Base-by-base conservation (phyloP, 2,888 invertebrate genomes). In the Mylabris sibirica region DNA sequence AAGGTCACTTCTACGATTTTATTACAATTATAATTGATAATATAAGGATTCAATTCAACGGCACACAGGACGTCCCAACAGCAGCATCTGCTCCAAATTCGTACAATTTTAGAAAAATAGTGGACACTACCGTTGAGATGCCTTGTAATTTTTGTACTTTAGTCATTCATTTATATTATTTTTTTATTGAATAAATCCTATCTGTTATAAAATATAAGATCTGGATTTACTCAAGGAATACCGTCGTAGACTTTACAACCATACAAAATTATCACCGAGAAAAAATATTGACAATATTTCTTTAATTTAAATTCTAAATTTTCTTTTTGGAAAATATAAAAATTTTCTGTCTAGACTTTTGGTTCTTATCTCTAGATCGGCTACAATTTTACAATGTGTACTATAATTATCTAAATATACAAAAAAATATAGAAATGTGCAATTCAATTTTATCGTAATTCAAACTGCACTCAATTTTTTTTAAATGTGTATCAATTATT, bases 351-450 rank as follows among this genome's bases (percentile, higher is more conserved):
- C 41, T 41, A 12, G n/a, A 14, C 3, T 44, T 44, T 44, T 44
- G 17, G 44, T 17, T 44, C 4, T 44, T 6, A 14, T 5, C 41
- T 14, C 11, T n/a, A 17, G 12, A 44, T 17, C 12, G 12, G 4
- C 17, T 44, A 44, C 5, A 44, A 17, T 44, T 17, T 17, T 44
- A 4, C n/a, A n/a, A n/a, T n/a, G n/a, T n/a, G n/a, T n/a, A n/a
- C 9, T 20, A 6, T 20, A 11, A 20, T 22, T 20, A 5, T 22
- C 9, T 49, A 49, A 22, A 49, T 8, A 49, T 49, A 49, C 49
- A 49, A 49, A 49, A 44, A 44, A 17, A 44, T 49, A 49, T 49
- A 49, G 20, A 49, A 49, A 20, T 49, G 49, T 49, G 49, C 49
- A 49, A 20, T 22, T 22, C 1, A n/a, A n/a, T n/a, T n/a, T n/a